These are phyloP conservation scores for Rhopalosiphum padi DNA, from an alignment of 1,140 invertebrate genomes.

Conservation along the genomic window DNA sequence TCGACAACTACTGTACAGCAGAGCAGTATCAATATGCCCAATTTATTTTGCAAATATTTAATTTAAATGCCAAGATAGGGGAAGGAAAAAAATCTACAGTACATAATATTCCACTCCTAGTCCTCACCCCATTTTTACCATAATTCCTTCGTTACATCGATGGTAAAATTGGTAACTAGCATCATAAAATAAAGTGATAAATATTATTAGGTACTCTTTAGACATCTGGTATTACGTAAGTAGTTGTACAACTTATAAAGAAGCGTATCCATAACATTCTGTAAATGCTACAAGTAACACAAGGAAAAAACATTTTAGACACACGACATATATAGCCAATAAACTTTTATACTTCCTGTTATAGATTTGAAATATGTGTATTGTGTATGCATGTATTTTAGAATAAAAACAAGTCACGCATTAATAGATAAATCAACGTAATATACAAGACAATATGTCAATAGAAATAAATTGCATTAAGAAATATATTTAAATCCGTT, in stretches of 20 bases:
- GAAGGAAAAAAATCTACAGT: neutral
- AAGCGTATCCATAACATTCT: neutral
- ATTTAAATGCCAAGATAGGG: neutral
- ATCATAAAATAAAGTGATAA: neutral
- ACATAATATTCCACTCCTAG: neutral
- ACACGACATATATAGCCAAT: neutral
- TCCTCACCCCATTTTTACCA: too few relatives aligned
- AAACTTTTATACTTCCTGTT: neutral
- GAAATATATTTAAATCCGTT: neutral
- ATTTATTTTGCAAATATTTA: too few relatives aligned
- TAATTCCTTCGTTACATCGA: neutral
- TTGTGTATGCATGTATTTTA: neutral
- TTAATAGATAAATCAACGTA: neutral
- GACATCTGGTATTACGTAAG: neutral
- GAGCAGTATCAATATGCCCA: too few relatives aligned
- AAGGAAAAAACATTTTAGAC: neutral
- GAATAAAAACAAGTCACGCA: neutral
- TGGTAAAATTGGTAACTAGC: neutral
- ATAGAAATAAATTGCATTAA: neutral
- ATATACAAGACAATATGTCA: neutral
- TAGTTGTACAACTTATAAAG: neutral
- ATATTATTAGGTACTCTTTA: neutral
- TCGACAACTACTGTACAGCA: too few relatives aligned
- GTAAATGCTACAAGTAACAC: neutral
- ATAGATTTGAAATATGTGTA: neutral